Base-by-base conservation (phyloP, 2,888 invertebrate species). In the Leptopilina syphax region DNA sequence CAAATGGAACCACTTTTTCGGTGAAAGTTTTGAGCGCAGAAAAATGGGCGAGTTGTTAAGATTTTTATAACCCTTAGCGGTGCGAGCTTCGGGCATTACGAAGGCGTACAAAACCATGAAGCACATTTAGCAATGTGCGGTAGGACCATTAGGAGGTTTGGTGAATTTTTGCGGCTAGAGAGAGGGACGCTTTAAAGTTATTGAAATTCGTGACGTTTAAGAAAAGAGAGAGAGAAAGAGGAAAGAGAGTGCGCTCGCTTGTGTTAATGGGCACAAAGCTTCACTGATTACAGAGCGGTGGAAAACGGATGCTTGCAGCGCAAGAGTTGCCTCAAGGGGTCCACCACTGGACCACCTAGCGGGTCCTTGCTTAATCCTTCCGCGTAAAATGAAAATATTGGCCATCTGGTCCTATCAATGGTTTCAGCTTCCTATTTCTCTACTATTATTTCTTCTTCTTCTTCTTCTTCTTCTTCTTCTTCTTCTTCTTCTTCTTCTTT, bases 241-340 rank as follows among this genome's bases (percentile, higher is more conserved):
- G 1, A 7, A 47, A 47, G 47, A 9, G 1, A 7, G 47, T 6
- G 68, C 68, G 70, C 70, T 57, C 34, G 57, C 57, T 73, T 57
- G 73, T 73, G 73, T 73, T 73, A 73, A 73, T 73, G 80, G 77
- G 67, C 77, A 79, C 70, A 79, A 70, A 84, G 83, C 84, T 83
- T 83, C 82, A 84, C 84, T 88, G 90, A 91, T 91, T 90, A 89
- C 86, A 88, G 88, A 88, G 87, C 88, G 87, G 87, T 82, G 82
- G 82, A 84, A 73, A 84, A 86, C 82, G 81, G 66, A 80, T 70
- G 80, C 81, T 81, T 79, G 73, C 34, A 80, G 73, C 67, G 79
- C 68, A 65, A 77, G 77, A 79, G 76, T 47, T 77, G 66, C 68
- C 70, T 79, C 70, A 79, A 86, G 85, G 84, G 82, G 85, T 80